Evolutionary conservation across 2,888 invertebrate genomes (phyloP), one percentile per base, ranked within the genome.

Genomic region (Axea sp.): DNA sequence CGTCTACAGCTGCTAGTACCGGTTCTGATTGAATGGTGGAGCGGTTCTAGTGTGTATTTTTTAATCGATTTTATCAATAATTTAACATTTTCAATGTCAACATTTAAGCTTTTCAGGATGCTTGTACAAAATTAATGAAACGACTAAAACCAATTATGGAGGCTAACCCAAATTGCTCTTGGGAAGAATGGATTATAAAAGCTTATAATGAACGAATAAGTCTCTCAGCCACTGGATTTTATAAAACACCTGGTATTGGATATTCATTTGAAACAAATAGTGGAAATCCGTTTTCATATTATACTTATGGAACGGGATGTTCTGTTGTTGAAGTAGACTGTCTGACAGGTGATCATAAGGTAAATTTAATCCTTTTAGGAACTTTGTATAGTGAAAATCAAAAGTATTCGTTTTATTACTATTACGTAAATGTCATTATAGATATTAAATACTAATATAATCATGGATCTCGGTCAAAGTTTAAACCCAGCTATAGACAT

Each of bases 401-500:
- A n/a, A n/a, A n/a, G n/a, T n/a, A n/a, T n/a, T n/a, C n/a, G n/a
- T n/a, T n/a, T n/a, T n/a, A n/a, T n/a, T n/a, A n/a, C n/a, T n/a
- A n/a, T n/a, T n/a, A n/a, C n/a, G n/a, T n/a, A n/a, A n/a, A n/a
- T n/a, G n/a, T n/a, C n/a, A n/a, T n/a, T n/a, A n/a, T 78, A 91
- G 90, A 93, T 97, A 0, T 87, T 95, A 28, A 90, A 93, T 81
- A 94, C 94, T 0, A 96, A 97, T 81, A 96, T 97, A 77, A 96
- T 97, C 0, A 97, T 97, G 96, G 97, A 97, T 88, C 90, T 97
- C 77, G 97, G 97, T 0, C 93, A 94, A 78, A 96, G 96, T 87
- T 88, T 97, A 43, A 97, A 97, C 87, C 97, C 97, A 1, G 96
- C 97, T 1, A 95, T 97, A 76, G 97, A 97, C 82, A 94, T 97